These are phyloP conservation scores for Morus bassanus DNA, from an alignment of 2,797 vertebrate species.

Conservation along the genomic window DNA sequence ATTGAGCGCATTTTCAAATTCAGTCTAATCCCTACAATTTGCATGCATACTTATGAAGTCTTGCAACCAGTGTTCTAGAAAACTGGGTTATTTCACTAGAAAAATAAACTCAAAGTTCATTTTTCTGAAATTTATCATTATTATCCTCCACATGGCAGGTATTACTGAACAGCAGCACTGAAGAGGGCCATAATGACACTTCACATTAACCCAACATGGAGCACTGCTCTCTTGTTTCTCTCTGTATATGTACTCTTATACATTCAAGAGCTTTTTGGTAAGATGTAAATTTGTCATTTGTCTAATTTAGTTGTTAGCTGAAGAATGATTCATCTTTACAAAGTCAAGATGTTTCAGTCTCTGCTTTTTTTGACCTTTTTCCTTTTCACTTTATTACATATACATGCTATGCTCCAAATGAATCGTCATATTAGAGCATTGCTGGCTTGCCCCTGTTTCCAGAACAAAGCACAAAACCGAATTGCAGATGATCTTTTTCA, in stretches of 20 bases:
- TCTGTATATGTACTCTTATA: neutral
- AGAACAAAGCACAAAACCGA: neutral
- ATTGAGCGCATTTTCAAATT: neutral
- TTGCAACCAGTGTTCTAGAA: neutral
- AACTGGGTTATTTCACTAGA: constrained; percentile 8
- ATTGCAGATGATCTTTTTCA: neutral
- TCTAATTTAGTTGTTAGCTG: neutral
- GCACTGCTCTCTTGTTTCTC: neutral
- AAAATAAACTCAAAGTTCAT: constrained; percentile 14
- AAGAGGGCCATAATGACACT: constrained; percentile 4
- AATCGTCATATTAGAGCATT: neutral
- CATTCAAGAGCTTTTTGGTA: neutral
- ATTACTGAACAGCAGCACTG: neutral
- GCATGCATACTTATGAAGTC: neutral
- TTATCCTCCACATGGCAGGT: neutral
- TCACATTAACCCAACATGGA: constrained; percentile 1
- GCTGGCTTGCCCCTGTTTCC: neutral
- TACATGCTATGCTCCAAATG: neutral
- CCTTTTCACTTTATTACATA: neutral
- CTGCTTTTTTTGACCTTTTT: neutral
- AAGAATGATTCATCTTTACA: neutral
- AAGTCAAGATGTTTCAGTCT: neutral
- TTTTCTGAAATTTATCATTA: constrained; percentile 26
- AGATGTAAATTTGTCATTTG: neutral
- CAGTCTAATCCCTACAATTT: neutral